Conservation (phyloP, 2,888 invertebrate species). For the Callyntrura guangdongensis region DNA sequence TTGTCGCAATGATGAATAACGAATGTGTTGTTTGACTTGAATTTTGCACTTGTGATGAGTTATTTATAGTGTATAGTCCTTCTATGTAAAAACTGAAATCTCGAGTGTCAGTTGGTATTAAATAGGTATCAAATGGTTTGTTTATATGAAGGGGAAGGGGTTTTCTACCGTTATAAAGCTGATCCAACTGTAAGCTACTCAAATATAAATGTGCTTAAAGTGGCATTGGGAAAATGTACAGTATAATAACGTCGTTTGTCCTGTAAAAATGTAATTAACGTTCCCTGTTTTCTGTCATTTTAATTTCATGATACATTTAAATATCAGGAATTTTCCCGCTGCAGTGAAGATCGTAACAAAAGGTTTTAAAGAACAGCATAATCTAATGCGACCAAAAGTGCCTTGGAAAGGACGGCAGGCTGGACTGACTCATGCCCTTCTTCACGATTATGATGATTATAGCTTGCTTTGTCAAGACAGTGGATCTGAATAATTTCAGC, state of each 20-base stretch:
- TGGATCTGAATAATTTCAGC: conserved; percentile 70
- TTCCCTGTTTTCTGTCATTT: background rate
- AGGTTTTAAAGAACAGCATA: conserved; percentile 55
- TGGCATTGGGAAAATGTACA: no score
- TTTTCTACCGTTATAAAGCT: background rate
- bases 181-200: no score
- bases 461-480: conserved; percentile 62
- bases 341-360: conserved; percentile 50
- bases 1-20: no score
- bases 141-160: no score
- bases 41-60: no score
- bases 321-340: conserved; percentile 71
- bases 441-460: conserved; percentile 27
- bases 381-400: conserved; percentile 49
- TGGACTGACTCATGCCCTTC: conserved; percentile 18
- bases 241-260: background rate
- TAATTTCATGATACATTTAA: conserved; percentile 13
- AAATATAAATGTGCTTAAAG: no score
- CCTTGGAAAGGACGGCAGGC: conserved; percentile 61
- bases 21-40: no score
- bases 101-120: background rate
- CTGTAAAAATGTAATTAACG: background rate
- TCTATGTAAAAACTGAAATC: no score
- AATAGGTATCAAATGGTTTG: no score
- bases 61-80: no score